A percentile compares a stretch with the other conserved stretches of the same genome.
phyloP scores from a whole-genome alignment of 2,888 invertebrate genomes.

The Lepidocyrtoides sp. region DNA sequence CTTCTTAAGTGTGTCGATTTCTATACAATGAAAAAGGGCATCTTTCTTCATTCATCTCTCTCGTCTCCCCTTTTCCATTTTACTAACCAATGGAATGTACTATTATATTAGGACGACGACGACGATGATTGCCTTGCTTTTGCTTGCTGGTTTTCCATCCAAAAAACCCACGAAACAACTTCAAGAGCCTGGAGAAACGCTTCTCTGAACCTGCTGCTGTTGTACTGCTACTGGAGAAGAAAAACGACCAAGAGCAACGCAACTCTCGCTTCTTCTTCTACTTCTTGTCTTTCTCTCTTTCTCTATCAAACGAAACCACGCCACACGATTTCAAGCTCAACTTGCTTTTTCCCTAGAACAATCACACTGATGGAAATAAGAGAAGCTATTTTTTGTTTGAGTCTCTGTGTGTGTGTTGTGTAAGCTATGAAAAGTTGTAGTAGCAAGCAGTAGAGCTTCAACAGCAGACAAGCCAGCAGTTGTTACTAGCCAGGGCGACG shows the following conservation, averaged over 20 bases:
- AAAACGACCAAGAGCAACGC: constrained; percentile 39
- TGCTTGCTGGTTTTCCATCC: constrained; percentile 11
- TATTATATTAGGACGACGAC: neutral
- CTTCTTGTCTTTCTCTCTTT: neutral
- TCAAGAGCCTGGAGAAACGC: constrained; percentile 51
- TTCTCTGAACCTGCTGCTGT: neutral
- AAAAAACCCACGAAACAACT: neutral
- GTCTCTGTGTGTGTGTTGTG: neutral
- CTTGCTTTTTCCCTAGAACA: constrained; percentile 5
- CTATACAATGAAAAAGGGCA: constrained; percentile 32
- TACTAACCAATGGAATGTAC: constrained; percentile 13
- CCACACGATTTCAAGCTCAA: constrained; percentile 60
- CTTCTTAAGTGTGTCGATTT: constrained; percentile 41
- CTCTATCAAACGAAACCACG: constrained; percentile 48
- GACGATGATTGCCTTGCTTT: neutral
- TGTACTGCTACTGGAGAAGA: constrained; percentile 32
- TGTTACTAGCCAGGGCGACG: constrained; percentile 35
- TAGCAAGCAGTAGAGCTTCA: constrained; percentile 14
- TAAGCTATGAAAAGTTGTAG: constrained; percentile 1
- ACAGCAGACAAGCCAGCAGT: constrained; percentile 10
- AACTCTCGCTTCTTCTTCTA: neutral
- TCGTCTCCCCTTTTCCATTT: constrained; percentile 13
- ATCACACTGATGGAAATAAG: neutral
- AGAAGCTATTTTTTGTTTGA: too few species aligned
- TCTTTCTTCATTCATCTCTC: neutral